Conservation (phyloP, 1,140 invertebrate genomes). For the Lordiphosa stackelbergi region DNA sequence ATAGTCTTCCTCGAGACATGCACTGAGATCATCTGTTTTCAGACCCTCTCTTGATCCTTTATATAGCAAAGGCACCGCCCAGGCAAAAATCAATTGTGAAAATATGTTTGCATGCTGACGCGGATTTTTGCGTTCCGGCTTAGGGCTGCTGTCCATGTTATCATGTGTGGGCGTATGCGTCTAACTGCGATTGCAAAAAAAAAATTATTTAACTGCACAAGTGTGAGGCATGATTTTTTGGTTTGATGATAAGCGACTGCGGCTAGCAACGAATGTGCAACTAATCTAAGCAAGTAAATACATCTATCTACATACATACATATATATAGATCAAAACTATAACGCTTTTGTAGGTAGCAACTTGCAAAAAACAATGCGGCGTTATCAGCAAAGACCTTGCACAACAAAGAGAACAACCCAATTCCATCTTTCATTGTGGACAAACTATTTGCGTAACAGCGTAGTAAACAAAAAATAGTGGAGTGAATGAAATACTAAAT, state of each 20-base stretch:
- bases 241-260: slow-evolving; percentile 7
- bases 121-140: slow-evolving; percentile 70
- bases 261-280: not conserved
- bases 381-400: slow-evolving; percentile 29
- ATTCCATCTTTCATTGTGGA: too few relatives aligned
- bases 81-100: slow-evolving; percentile 76
- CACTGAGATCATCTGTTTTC: slow-evolving; percentile 68
- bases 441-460: too few relatives aligned
- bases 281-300: not conserved
- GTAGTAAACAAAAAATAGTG: too few relatives aligned
- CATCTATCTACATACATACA: too few relatives aligned
- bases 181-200: slow-evolving; percentile 13
- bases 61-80: slow-evolving; percentile 72
- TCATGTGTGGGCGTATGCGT: slow-evolving; percentile 18
- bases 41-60: slow-evolving; percentile 66
- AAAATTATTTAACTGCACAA: not conserved
- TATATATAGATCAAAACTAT: too few relatives aligned
- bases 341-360: too few relatives aligned
- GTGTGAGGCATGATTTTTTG: slow-evolving; percentile 18
- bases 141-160: slow-evolving; percentile 70
- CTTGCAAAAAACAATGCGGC: not conserved
- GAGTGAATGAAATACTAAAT: too few relatives aligned
- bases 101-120: slow-evolving; percentile 66
- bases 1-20: slow-evolving; percentile 66
- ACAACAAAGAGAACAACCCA: slow-evolving; percentile 6